Evolutionary conservation across 92 coral and sea anemone genomes (phyloP).

Genomic region (Porites evermanni): DNA sequence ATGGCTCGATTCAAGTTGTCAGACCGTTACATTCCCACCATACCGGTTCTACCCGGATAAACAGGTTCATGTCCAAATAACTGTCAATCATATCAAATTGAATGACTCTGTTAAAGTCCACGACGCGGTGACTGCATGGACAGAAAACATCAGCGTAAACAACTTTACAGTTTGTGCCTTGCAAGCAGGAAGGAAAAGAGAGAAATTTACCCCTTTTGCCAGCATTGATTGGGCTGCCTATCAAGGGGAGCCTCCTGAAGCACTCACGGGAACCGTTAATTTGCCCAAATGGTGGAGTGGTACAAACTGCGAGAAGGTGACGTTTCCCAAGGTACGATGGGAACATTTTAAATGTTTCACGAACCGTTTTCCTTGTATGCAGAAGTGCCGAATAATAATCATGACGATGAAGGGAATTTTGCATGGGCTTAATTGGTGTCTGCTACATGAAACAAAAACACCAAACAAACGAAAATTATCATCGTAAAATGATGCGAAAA

Average conservation of each 20-base stretch:
- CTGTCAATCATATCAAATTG: conserved; percentile 2
- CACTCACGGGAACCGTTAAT: conserved; percentile 64
- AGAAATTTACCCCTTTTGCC: conserved; percentile 40
- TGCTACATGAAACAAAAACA: too few relatives aligned
- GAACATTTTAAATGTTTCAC: too few relatives aligned
- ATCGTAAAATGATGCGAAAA: too few relatives aligned
- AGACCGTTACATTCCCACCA: conserved; percentile 5
- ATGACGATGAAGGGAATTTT: too few relatives aligned
- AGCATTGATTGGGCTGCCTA: conserved; percentile 70
- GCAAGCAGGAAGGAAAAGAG: conserved; percentile 51
- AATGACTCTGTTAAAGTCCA: conserved; percentile 28
- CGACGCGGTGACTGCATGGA: conserved; percentile 77
- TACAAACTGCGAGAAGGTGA: conserved; percentile 54
- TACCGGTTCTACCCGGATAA: conserved; percentile 31
- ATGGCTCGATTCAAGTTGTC: conserved; percentile 15
- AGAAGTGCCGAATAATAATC: too few relatives aligned
- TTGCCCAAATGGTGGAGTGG: conserved; percentile 76
- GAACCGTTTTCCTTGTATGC: too few relatives aligned
- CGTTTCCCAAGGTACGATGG: conserved; percentile 53
- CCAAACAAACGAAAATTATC: too few relatives aligned
- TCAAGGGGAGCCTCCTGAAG: conserved; percentile 65
- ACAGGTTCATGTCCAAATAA: conserved; percentile 18
- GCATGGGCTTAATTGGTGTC: too few relatives aligned
- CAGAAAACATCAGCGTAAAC: conserved; percentile 54
- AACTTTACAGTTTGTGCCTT: conserved; percentile 72